These are phyloP conservation scores for Eospalax fontanierii DNA, from an alignment of 2,797 vertebrate genomes.

Conservation along the genomic window DNA sequence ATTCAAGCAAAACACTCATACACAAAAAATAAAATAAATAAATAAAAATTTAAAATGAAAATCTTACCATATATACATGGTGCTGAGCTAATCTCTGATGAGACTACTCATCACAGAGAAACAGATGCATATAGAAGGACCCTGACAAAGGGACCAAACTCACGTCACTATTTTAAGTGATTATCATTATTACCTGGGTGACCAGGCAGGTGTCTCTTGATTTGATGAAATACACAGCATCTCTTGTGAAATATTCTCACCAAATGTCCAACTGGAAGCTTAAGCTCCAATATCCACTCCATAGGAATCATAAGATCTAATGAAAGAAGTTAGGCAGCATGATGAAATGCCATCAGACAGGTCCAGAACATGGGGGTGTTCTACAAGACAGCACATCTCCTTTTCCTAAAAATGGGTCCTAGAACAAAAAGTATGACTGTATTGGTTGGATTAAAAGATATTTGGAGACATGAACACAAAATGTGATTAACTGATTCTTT, in stretches of 20 bases:
- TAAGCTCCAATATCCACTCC: neutral
- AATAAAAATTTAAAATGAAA: neutral
- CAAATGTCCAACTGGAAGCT: constrained; percentile 11
- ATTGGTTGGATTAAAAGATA: neutral
- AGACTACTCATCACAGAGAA: neutral
- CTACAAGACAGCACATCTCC: neutral
- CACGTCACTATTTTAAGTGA: neutral
- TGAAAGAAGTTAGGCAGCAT: constrained; percentile 11
- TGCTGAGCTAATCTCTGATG: neutral
- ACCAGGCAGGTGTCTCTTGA: rapidly evolving
- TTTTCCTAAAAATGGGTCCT: neutral
- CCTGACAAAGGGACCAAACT: neutral
- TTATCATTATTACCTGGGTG: neutral
- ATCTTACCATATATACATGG: neutral
- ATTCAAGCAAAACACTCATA: too few species aligned
- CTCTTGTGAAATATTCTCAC: constrained; percentile 11
- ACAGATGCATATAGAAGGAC: neutral
- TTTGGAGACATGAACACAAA: constrained; percentile 14
- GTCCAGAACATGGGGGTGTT: neutral
- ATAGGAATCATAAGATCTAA: neutral
- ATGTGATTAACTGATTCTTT: neutral
- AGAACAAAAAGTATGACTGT: neutral
- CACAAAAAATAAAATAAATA: too few species aligned
- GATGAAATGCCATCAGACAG: neutral
- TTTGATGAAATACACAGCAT: neutral